Evolutionary conservation across 2,113 vertebrate species (phyloP), one percentile per base, ranked within the genome.

Genomic region (Silurus meridionalis): DNA sequence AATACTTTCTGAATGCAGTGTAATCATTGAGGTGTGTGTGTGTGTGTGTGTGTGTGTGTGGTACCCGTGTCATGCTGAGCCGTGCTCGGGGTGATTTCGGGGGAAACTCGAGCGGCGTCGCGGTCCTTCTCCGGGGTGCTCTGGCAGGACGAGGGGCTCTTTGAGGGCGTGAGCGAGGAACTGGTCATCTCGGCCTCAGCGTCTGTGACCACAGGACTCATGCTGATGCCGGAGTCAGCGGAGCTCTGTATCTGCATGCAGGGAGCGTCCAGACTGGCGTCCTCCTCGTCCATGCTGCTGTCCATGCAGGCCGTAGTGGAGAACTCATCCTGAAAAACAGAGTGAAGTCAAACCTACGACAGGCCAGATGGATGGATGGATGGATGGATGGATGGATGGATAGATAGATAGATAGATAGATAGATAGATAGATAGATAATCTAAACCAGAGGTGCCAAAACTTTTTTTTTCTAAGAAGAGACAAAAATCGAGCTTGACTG

Each of bases 261-360:
- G 89, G 93, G 94, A 86, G 92, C 94, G 1, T 94, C 95, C 81
- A 86, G 92, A 83, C 94, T 95, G 88, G 93, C 94, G 50, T 95
- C 92, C 83, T 94, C 94, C 84, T 95, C 95, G 2, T 95, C 94
- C 58, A 92, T 92, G 79, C 94, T 95, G 84, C 93, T 95, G 89
- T 95, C 94, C n/a, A 94, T 94, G 87, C 95, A 94, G 81, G 95
- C 93, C 6, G 92, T 91, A 86, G 93, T 90, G 0, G 92, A 93
- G 57, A 92, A 88, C 89, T 94, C 95, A 0, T 93, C 94, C 95
- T 95, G 89, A 25, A 85, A 86, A 50, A 86, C 78, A 0, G 25
- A 3, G 10, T 0, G 2, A 58, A 66, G 11, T 1, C 5, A 64
- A 1, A 25, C 4, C 48, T 66, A 9, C 25, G n/a, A n/a, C n/a